Evolutionary conservation across 2,113 vertebrate genomes (phyloP).

Genomic region (Dromaius novaehollandiae): DNA sequence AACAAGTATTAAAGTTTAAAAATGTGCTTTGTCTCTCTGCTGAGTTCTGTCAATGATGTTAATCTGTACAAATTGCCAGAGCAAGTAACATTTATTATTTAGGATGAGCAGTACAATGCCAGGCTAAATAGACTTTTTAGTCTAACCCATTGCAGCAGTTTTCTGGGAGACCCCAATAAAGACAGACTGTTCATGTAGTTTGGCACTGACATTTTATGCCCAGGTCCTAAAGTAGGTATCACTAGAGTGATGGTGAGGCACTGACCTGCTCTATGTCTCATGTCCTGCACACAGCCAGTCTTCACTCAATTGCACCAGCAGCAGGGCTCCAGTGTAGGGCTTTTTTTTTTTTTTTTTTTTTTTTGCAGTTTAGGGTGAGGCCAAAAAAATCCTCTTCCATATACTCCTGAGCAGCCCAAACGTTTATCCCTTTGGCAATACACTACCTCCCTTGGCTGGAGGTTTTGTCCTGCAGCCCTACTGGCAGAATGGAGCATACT

Average conservation of each 20-base stretch:
- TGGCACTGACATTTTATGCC: not conserved
- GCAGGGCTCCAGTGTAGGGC: not conserved
- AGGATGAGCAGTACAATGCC: conserved; percentile 11
- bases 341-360: too few species aligned
- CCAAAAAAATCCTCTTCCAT: not conserved
- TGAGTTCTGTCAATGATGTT: not conserved
- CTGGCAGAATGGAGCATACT: not conserved
- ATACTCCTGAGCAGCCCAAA: not conserved
- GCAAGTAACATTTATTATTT: conserved; percentile 50
- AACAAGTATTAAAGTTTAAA: conserved; percentile 53
- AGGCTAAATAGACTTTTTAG: not conserved
- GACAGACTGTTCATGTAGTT: not conserved
- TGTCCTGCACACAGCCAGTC: not conserved
- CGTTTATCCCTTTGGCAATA: not conserved
- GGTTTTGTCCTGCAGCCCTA: not conserved
- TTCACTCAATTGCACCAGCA: not conserved
- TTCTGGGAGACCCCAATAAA: not conserved
- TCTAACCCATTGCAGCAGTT: not conserved
- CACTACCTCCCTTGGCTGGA: not conserved
- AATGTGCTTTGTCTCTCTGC: conserved; percentile 18
- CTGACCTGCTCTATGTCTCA: not conserved
- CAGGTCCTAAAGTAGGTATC: not conserved
- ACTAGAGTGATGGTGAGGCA: not conserved
- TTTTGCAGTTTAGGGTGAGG: not conserved
- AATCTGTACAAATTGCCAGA: conserved; percentile 35